phyloP scores from a whole-genome alignment of 1,140 invertebrate genomes.

The Aphaenogaster ashmeadi region DNA sequence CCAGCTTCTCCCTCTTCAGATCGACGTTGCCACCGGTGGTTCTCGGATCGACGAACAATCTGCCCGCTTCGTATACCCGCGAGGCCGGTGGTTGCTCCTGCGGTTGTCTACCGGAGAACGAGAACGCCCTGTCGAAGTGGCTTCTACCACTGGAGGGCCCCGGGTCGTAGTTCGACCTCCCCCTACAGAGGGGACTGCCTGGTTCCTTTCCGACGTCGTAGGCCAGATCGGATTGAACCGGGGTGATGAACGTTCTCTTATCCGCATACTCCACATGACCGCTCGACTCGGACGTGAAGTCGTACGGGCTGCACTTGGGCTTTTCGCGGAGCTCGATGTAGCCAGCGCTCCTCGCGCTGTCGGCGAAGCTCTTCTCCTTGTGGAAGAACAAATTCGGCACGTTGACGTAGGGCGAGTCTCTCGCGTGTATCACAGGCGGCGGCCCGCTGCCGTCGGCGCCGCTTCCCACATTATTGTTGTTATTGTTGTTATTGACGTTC shows the following conservation, averaged over 20 bases:
- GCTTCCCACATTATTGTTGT: conserved; percentile 64
- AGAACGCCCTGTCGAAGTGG: conserved; percentile 79
- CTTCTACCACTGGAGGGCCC: conserved; percentile 71
- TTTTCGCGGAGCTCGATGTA: conserved; percentile 82
- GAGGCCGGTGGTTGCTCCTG: conserved; percentile 48
- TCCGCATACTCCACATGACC: conserved; percentile 85
- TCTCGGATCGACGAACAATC: conserved; percentile 82
- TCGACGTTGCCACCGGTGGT: conserved; percentile 76
- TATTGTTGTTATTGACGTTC: conserved; percentile 81
- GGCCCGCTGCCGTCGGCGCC: background rate
- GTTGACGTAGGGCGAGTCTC: conserved; percentile 86
- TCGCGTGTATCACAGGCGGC: conserved; percentile 79
- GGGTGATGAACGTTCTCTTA: conserved; percentile 68
- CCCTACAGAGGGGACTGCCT: conserved; percentile 64
- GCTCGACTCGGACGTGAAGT: conserved; percentile 84
- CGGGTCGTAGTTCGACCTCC: conserved; percentile 77
- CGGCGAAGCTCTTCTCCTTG: conserved; percentile 82
- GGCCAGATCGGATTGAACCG: conserved; percentile 75
- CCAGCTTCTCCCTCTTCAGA: conserved; percentile 80
- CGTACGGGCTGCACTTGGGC: conserved; percentile 81
- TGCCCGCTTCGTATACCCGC: conserved; percentile 64
- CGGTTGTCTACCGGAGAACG: conserved; percentile 77
- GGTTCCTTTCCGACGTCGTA: conserved; percentile 71
- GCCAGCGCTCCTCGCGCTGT: conserved; percentile 80
- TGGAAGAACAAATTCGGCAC: conserved; percentile 86